Percentiles rank a stretch among this genome's conserved stretches.
Evolutionary conservation across 2,888 invertebrate genomes (phyloP).

Genomic region (Dioctria linearis): DNA sequence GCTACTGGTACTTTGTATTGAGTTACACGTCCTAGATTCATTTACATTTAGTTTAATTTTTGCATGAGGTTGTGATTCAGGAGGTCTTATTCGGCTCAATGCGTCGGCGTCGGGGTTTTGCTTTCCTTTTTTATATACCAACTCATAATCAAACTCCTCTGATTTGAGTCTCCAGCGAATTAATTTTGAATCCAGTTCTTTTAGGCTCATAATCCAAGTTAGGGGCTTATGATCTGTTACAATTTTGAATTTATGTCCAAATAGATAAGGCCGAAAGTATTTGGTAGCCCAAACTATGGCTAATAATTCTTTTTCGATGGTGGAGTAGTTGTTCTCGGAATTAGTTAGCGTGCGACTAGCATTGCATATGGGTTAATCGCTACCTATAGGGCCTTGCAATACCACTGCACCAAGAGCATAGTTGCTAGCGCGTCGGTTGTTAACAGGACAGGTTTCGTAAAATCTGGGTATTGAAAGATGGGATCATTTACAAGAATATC

Average conservation of each 20-base stretch:
- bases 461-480: too few relatives aligned
- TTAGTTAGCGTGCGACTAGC: background rate
- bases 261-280: too few relatives aligned
- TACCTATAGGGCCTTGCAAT: too few relatives aligned
- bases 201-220: constrained; percentile 64
- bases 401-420: too few relatives aligned
- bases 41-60: background rate
- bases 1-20: constrained; percentile 39
- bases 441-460: too few relatives aligned
- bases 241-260: background rate
- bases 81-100: background rate
- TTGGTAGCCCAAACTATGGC: background rate
- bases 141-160: constrained; percentile 58
- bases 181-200: constrained; percentile 66
- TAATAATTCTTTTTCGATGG: background rate
- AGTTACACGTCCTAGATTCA: too few relatives aligned
- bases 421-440: too few relatives aligned
- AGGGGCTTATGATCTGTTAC: constrained; percentile 67
- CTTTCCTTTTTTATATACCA: constrained; percentile 46
- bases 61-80: background rate
- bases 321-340: background rate
- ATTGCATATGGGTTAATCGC: too few relatives aligned
- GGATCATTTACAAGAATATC: too few relatives aligned
- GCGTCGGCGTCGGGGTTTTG: background rate
- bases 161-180: constrained; percentile 64